phyloP scores from a whole-genome alignment of 2,797 vertebrate genomes.

The Scolopax bukidnonensis region DNA sequence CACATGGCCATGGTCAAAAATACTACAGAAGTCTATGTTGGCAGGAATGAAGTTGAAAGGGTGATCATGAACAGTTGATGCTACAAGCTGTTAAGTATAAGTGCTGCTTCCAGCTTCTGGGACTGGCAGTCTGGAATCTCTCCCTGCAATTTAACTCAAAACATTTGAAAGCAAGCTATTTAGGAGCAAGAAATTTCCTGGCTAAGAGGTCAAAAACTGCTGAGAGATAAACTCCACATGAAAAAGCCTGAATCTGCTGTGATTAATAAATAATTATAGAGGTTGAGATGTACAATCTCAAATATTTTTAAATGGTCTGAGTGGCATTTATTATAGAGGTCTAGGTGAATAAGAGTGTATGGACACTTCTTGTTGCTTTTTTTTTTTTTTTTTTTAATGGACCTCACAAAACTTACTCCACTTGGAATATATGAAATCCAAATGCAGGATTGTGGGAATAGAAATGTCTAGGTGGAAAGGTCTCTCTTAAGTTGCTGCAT shows the following conservation, averaged over 20 bases:
- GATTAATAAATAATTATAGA: not conserved
- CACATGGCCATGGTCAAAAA: not conserved
- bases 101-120: not conserved
- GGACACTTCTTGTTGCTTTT: not conserved
- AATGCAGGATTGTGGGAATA: not conserved
- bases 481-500: not conserved
- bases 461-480: not conserved
- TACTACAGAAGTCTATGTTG: not conserved
- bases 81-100: not conserved
- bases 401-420: not conserved
- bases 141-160: not conserved
- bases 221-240: not conserved
- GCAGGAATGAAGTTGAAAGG: not conserved
- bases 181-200: not conserved
- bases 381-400: not conserved
- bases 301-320: not conserved
- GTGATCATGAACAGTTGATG: not conserved
- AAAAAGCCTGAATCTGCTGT: not conserved
- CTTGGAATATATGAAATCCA: not conserved
- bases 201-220: not conserved
- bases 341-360: not conserved
- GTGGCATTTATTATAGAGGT: not conserved
- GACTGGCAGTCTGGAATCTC: not conserved
- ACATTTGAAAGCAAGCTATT: not conserved
- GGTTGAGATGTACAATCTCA: not conserved